These are phyloP conservation scores for Halocynthia roretzi DNA, from an alignment of 23 tunicate species.

Conservation along the genomic window DNA sequence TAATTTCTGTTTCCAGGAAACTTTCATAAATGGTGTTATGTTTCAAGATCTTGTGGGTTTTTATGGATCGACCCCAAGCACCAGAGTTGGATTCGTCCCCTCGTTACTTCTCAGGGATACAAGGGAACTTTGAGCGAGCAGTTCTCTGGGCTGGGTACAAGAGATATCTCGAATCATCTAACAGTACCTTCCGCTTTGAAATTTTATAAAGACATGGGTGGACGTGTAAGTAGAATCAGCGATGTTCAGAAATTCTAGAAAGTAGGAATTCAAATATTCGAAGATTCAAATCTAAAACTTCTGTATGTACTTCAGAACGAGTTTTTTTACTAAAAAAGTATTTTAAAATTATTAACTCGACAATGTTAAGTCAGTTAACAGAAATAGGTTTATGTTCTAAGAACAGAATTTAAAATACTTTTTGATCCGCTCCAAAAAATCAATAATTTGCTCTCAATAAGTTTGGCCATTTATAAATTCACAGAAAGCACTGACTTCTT, in stretches of 20 bases:
- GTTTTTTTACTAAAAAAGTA: too few species aligned
- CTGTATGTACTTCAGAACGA: background rate
- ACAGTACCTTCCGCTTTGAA: constrained; percentile 44
- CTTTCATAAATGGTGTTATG: constrained; percentile 86
- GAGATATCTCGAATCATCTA: constrained; percentile 47
- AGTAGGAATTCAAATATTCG: too few species aligned
- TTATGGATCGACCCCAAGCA: constrained; percentile 52
- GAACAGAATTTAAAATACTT: too few species aligned
- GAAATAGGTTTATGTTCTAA: too few species aligned
- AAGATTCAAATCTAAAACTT: background rate
- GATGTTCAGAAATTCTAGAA: too few species aligned
- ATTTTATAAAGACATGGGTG: constrained; percentile 61
- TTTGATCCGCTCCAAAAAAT: too few species aligned
- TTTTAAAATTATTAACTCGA: too few species aligned
- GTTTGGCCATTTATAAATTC: background rate
- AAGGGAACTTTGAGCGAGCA: constrained; percentile 35
- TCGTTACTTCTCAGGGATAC: constrained; percentile 45
- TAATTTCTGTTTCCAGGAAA: constrained; percentile 37
- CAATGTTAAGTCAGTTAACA: too few species aligned
- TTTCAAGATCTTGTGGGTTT: constrained; percentile 57
- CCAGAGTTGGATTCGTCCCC: constrained; percentile 35
- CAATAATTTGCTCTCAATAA: too few species aligned
- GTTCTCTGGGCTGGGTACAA: constrained; percentile 56
- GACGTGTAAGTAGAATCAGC: constrained; percentile 31
- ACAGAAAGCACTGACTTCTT: constrained; percentile 28